Evolutionary conservation across 2,888 invertebrate species (phyloP), one percentile per base, ranked within the genome.

Genomic region (Thymelicus sylvestris): DNA sequence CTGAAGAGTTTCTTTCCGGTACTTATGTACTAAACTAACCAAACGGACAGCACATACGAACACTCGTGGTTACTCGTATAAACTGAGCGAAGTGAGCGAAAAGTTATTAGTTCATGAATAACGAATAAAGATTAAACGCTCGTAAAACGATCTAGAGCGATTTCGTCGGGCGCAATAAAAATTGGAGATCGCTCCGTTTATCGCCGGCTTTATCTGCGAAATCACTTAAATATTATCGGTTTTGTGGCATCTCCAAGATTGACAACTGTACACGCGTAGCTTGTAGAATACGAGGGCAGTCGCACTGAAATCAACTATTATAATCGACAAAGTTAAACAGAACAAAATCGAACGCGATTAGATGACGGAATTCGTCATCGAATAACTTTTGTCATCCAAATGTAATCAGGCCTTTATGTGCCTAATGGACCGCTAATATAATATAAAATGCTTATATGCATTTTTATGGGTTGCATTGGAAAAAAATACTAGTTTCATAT

Each of bases 41-140:
- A 50, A 31, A 57, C 68, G 47, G 10, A 57, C 63, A 47, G 31
- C 41, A 24, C 7, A 61, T 62, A 47, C n/a, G 13, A n/a, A 52
- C 41, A 55, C 39, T 55, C 38, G 41, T 31, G 57, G n/a, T 57
- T 31, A 31, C 31, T 31, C 31, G 31, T 31, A 64, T 50, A 67
- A 67, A 57, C 57, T 24, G 48, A 61, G 73, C 69, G 72, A 74
- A 75, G 74, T 74, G 68, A 72, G 69, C 71, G 76, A 71, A 68
- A 71, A 72, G 73, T 69, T 85, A 83, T 79, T 75, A 82, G 84
- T 70, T 70, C 65, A 70, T 70, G 70, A 70, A 70, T 70, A 70
- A 70, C 70, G 70, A 60, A 70, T 70, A 70, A 70, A 70, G 65
- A 70, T 70, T 70, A 70, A 70, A 50, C 65, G 70, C 70, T 70